Conservation (phyloP, 1,140 invertebrate species). For the Gonatopus flavifemur region DNA sequence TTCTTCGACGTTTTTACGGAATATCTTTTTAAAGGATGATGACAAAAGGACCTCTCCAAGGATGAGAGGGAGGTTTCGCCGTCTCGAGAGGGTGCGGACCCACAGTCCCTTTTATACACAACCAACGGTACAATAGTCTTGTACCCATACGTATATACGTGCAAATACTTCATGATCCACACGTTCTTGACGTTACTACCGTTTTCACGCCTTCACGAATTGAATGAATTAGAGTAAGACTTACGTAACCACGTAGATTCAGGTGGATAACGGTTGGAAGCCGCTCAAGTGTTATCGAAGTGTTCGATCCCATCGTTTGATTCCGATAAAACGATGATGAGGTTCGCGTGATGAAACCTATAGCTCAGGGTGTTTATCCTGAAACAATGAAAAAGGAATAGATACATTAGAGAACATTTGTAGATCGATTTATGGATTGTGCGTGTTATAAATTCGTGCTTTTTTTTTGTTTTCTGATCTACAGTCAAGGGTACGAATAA, state of each 20-base stretch:
- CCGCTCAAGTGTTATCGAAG: slow-evolving; percentile 18
- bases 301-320: background rate
- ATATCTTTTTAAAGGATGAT: slow-evolving; percentile 4
- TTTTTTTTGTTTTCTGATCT: too few species aligned
- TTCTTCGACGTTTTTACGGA: background rate
- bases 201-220: background rate
- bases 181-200: too few species aligned
- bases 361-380: too few species aligned
- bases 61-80: background rate
- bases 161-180: background rate
- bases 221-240: slow-evolving; percentile 17
- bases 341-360: too few species aligned
- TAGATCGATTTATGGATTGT: too few species aligned
- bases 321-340: background rate
- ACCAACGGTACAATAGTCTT: slow-evolving; percentile 11
- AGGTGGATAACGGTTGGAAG: slow-evolving; percentile 14
- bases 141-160: slow-evolving; percentile 1
- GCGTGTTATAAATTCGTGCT: too few species aligned
- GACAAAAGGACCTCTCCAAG: slow-evolving; percentile 14
- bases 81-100: slow-evolving; percentile 12
- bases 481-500: too few species aligned
- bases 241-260: slow-evolving; percentile 20
- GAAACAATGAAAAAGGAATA: background rate
- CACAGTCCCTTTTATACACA: slow-evolving; percentile 2
- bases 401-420: background rate